Evolutionary conservation across 2,113 vertebrate species (phyloP), one percentile per base, ranked within the genome.

Genomic region (Grallaria varia): DNA sequence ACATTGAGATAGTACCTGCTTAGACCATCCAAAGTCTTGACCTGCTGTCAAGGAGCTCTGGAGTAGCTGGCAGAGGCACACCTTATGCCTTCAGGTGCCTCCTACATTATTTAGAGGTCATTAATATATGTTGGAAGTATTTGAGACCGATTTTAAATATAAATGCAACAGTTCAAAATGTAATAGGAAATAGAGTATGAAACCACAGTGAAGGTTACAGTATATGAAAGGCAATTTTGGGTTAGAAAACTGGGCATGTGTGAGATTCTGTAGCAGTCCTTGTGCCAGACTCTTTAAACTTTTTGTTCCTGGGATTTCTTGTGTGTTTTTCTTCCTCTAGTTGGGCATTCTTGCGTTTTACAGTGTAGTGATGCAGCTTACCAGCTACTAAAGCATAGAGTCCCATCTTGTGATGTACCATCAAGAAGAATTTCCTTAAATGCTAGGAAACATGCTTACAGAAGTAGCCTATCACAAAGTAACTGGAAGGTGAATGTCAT

Each of bases 101-200:
- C 21, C 45, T 96, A 19, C 91, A 89, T 91, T 87, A 91, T 96
- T 89, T 78, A 94, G 52, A 72, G 4, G 42, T 62, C 67, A 76
- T 91, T 91, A 84, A 94, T 90, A 62, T 39, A 27, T 52, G 67
- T 73, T 93, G 31, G 37, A 89, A 18, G 0, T 87, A 44, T 73
- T 72, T 62, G 73, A 92, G 25, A n/a, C 60, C 22, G 73, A 60
- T 89, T 93, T 97, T 85, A 89, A 91, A 85, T 95, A 87, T 89
- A 82, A 85, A 95, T 85, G 74, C 74, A 80, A 87, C 67, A 35
- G 31, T 87, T 80, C 17, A 79, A 81, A 85, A 67, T 63, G 66
- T 56, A 77, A 12, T 85, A 27, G 50, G 78, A 83, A 83, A 42
- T 49, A 73, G 62, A 59, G 31, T 15, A 12, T 73, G 59, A 83